Base-by-base conservation (phyloP, 1,140 invertebrate species). In the Atta colombica region DNA sequence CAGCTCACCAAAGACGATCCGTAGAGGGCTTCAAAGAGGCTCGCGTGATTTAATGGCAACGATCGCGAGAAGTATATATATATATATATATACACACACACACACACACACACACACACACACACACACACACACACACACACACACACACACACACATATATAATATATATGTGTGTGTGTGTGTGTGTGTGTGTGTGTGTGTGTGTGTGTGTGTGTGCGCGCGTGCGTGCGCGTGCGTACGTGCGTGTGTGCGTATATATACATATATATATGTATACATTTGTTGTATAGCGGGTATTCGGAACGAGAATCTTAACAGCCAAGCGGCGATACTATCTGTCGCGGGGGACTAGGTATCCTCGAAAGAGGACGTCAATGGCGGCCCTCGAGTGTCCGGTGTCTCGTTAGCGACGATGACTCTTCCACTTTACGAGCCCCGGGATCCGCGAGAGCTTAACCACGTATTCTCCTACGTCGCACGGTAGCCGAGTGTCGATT, bases 321-420 rank as follows among this genome's bases (percentile, higher is more conserved):
- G 31, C 31, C 5, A 5, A 35, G 87, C 63, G 68, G 68, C 55
- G 82, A 88, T 91, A 88, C 87, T 91, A 86, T 91, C 89, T 90
- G 89, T 90, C 89, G 89, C 89, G 87, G 88, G 72, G 89, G 87
- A 68, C 89, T 90, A 88, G 87, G 74, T 80, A 85, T 91, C 88
- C 89, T 88, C 87, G 77, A 77, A 69, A 53, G 82, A 80, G 87
- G 88, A 90, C 87, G 90, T 91, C 89, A 86, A 88, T 88, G 81
- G 28, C 82, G 88, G 86, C 63, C 78, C 49, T 80, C 81, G 87
- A 65, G 75, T 88, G 81, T 91, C 89, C 82, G 87, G 82, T 81
- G 74, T 88, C 93, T 95, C 92, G 93, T 95, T 95, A 94, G 91
- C 78, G 77, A 90, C 90, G 91, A 93, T 95, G 94, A 95, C 93